Evolutionary conservation across 2,113 vertebrate species (phyloP).

Genomic region (Brachyhypopomus occidentalis): DNA sequence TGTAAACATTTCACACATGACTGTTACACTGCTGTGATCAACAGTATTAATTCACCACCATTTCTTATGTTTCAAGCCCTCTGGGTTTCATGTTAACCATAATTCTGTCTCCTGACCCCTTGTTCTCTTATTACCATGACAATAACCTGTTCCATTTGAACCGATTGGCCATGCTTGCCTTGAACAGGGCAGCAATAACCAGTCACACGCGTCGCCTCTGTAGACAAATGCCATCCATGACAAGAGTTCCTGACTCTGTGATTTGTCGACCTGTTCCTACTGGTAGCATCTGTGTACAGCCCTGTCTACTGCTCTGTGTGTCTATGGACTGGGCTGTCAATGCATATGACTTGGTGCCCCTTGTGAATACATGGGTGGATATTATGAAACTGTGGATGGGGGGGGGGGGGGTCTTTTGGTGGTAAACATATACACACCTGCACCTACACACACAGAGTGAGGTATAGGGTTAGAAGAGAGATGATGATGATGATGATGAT

Average conservation of each 20-base stretch:
- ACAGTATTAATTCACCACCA: background rate
- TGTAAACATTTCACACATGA: background rate
- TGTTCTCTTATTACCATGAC: slow-evolving; percentile 50
- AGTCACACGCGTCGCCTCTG: slow-evolving; percentile 33
- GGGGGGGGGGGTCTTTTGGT: too few relatives aligned
- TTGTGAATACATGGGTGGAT: too few relatives aligned
- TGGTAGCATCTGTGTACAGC: background rate
- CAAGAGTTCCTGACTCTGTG: background rate
- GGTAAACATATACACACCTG: too few relatives aligned
- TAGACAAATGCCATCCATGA: slow-evolving; percentile 5
- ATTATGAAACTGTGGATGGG: too few relatives aligned
- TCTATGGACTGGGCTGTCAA: too few relatives aligned
- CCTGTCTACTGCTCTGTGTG: too few relatives aligned
- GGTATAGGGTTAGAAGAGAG: background rate
- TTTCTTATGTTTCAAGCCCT: slow-evolving; percentile 7
- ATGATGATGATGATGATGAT: slow-evolving; percentile 2
- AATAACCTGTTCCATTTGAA: slow-evolving; percentile 34
- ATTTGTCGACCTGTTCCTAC: slow-evolving; percentile 18
- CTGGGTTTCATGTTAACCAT: slow-evolving; percentile 29
- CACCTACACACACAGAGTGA: too few relatives aligned
- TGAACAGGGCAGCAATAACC: slow-evolving; percentile 36
- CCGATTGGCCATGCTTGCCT: slow-evolving; percentile 42
- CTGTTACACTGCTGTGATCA: background rate
- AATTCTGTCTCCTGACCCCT: slow-evolving; percentile 29
- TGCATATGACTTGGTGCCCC: too few relatives aligned